These are phyloP conservation scores for Dryobota labecula DNA, from an alignment of 2,888 invertebrate species.

Conservation along the genomic window DNA sequence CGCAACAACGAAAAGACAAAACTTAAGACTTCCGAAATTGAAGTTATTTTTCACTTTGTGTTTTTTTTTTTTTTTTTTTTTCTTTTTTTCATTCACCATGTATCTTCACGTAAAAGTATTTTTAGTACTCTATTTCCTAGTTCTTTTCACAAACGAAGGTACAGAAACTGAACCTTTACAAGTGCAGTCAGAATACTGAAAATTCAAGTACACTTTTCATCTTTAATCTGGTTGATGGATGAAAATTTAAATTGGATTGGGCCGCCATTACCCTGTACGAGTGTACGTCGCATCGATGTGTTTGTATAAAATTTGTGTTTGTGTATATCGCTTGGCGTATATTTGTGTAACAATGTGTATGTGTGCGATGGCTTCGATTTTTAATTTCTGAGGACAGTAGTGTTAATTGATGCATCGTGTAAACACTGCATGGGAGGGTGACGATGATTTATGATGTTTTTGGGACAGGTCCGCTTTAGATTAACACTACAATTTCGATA, in stretches of 20 bases:
- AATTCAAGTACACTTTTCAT: constrained; percentile 23
- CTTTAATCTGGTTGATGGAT: constrained; percentile 29
- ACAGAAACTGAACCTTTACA: neutral
- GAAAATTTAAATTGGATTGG: constrained; percentile 38
- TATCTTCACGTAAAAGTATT: neutral
- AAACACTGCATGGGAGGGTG: constrained; percentile 12
- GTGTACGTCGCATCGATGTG: neutral
- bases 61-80: no score
- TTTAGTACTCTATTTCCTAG: constrained; percentile 8
- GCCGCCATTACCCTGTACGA: neutral
- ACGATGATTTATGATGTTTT: constrained; percentile 25
- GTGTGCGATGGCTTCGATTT: constrained; percentile 15
- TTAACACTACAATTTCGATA: constrained; percentile 2
- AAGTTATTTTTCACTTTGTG: no score
- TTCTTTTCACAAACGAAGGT: constrained; percentile 1
- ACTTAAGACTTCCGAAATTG: no score
- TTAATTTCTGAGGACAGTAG: constrained; percentile 9
- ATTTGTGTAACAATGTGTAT: neutral
- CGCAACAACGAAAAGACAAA: no score
- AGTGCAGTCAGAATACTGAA: constrained; percentile 8
- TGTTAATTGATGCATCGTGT: constrained; percentile 40
- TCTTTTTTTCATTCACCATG: neutral
- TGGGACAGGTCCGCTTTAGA: neutral
- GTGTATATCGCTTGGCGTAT: constrained; percentile 12
- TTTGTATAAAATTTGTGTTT: constrained; percentile 6